Evolutionary conservation across 2,113 vertebrate species (phyloP).

Genomic region (Oncorhynchus mykiss): DNA sequence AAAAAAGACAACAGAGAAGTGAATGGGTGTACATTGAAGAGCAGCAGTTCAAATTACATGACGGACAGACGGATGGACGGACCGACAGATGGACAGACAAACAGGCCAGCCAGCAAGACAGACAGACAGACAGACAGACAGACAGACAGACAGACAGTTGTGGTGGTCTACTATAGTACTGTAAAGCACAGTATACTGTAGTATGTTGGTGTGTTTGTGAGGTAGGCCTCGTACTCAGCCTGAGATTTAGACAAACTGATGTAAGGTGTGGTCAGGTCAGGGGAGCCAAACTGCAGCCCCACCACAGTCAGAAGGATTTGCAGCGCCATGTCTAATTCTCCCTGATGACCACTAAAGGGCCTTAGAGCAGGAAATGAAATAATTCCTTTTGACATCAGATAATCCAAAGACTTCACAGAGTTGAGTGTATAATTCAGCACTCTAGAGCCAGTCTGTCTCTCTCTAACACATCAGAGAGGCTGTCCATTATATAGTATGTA

Average conservation of each 20-base stretch:
- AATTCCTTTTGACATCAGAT: slow-evolving; percentile 62
- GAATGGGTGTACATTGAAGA: neutral
- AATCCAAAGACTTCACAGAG: slow-evolving; percentile 40
- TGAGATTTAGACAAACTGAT: slow-evolving; percentile 4
- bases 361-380: slow-evolving; percentile 54
- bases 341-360: slow-evolving; percentile 61
- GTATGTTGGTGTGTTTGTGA: neutral
- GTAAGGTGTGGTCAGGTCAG: slow-evolving; percentile 34
- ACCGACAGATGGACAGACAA: slow-evolving; percentile 4
- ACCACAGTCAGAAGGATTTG: slow-evolving; percentile 52
- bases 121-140: slow-evolving; percentile 26
- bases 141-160: neutral
- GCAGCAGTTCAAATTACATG: too few species aligned
- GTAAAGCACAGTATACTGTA: too few species aligned
- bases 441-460: slow-evolving; percentile 4
- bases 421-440: slow-evolving; percentile 30
- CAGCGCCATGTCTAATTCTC: slow-evolving; percentile 53
- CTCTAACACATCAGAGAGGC: neutral
- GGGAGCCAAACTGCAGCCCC: slow-evolving; percentile 44
- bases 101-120: slow-evolving; percentile 1
- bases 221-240: neutral
- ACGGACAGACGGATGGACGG: too few species aligned
- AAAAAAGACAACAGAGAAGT: slow-evolving; percentile 37
- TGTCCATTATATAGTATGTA: neutral
- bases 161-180: neutral